A percentile compares a stretch with the other conserved stretches of the same genome.
Conservation (phyloP, 2,888 invertebrate species). For the Erebia aethiops region DNA sequence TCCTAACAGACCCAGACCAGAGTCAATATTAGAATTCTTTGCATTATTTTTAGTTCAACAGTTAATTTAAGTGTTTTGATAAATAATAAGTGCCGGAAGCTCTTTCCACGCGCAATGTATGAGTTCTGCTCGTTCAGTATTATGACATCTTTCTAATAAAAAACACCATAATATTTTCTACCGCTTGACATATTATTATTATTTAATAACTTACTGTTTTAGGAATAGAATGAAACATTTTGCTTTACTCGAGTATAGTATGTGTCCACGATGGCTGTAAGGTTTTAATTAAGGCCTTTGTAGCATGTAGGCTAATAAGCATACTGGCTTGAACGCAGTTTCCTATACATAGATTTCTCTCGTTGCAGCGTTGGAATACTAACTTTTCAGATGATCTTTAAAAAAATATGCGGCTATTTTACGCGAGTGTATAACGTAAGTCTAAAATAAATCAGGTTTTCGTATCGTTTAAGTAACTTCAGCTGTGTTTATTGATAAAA, state of each 20-base stretch:
- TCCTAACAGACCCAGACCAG: too few species aligned
- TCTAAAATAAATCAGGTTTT: neutral
- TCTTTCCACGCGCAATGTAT: too few species aligned
- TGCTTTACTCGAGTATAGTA: conserved; percentile 19
- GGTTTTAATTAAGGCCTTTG: conserved; percentile 38
- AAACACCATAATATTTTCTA: too few species aligned
- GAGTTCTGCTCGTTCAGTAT: too few species aligned
- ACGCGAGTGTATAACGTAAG: neutral
- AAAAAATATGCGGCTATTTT: neutral
- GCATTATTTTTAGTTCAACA: too few species aligned
- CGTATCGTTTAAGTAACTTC: conserved; percentile 18
- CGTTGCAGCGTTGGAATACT: neutral
- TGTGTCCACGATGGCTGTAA: conserved; percentile 29
- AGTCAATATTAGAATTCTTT: too few species aligned
- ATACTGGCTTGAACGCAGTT: conserved; percentile 29
- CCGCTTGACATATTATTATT: too few species aligned
- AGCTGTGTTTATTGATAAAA: conserved; percentile 39
- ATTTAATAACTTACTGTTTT: too few species aligned
- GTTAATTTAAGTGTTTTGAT: too few species aligned
- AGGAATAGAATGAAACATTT: neutral
- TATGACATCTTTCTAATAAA: too few species aligned
- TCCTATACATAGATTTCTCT: conserved; percentile 5
- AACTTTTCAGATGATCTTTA: conserved; percentile 9
- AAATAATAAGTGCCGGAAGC: too few species aligned
- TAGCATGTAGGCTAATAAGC: conserved; percentile 30